These are phyloP conservation scores for Thumatha senex DNA, from an alignment of 2,888 invertebrate genomes.

Conservation along the genomic window DNA sequence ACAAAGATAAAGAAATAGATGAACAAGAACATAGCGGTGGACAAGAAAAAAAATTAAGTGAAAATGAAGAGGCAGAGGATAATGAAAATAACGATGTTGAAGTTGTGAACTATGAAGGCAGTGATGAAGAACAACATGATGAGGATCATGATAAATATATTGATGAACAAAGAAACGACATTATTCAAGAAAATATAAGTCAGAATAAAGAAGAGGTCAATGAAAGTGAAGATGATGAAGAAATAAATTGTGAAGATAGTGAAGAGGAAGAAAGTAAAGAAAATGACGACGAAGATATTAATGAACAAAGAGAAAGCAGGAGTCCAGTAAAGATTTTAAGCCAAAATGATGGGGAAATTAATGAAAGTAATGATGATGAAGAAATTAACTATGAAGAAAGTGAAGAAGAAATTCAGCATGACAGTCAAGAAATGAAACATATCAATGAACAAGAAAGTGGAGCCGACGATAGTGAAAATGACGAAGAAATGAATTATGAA, in stretches of 20 bases:
- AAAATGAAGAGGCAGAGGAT: background rate
- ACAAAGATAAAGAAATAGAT: constrained; percentile 1
- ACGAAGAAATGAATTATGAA: constrained; percentile 9
- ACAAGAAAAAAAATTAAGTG: constrained; percentile 4
- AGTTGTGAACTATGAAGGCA: constrained; percentile 8
- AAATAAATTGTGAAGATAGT: constrained; percentile 9
- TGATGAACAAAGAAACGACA: background rate
- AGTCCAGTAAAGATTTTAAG: background rate
- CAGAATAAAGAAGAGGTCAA: constrained; percentile 4
- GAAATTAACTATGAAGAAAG: constrained; percentile 7
- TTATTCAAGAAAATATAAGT: background rate
- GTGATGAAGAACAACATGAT: constrained; percentile 3
- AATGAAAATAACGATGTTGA: constrained; percentile 7
- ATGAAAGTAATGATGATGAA: constrained; percentile 8
- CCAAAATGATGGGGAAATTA: background rate
- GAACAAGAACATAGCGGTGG: constrained; percentile 13
- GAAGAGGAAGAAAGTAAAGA: constrained; percentile 9
- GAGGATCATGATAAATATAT: constrained; percentile 3
- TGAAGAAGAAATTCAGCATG: constrained; percentile 6
- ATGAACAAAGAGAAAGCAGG: background rate
- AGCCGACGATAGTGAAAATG: constrained; percentile 3
- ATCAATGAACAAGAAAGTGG: background rate
- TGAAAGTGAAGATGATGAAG: constrained; percentile 11
- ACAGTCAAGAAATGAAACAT: constrained; percentile 1
- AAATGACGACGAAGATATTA: background rate